phyloP scores from a whole-genome alignment of 2,888 invertebrate genomes.

The Philopedon plagiatum region DNA sequence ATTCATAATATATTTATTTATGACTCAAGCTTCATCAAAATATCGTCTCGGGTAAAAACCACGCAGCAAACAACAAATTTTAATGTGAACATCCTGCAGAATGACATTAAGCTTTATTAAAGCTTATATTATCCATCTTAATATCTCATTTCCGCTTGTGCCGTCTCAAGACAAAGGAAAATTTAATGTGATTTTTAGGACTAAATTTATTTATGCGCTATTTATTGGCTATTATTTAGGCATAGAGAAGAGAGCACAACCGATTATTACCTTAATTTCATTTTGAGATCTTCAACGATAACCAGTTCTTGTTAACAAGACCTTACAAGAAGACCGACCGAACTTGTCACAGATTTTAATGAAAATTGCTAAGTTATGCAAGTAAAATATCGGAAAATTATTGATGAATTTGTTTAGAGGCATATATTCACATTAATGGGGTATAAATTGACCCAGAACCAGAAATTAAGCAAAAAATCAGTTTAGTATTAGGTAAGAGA shows the following conservation, averaged over 20 bases:
- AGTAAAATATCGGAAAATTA: no score
- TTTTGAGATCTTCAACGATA: neutral
- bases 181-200: slow-evolving; percentile 25
- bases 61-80: slow-evolving; percentile 16
- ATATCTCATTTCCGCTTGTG: slow-evolving; percentile 31
- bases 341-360: no score
- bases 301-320: no score
- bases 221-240: neutral
- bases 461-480: no score
- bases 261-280: neutral
- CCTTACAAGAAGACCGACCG: no score
- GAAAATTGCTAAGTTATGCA: no score
- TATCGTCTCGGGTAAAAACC: slow-evolving; percentile 1
- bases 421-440: no score
- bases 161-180: slow-evolving; percentile 30
- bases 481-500: no score
- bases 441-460: no score
- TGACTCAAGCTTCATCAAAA: neutral
- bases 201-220: neutral
- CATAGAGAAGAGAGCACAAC: no score
- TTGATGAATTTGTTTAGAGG: no score
- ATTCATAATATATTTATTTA: neutral
- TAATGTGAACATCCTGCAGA: slow-evolving; percentile 34
- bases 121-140: slow-evolving; percentile 33
- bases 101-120: slow-evolving; percentile 38